Conservation (phyloP, 2,797 vertebrate genomes). For the Coregonus suidteri region DNA sequence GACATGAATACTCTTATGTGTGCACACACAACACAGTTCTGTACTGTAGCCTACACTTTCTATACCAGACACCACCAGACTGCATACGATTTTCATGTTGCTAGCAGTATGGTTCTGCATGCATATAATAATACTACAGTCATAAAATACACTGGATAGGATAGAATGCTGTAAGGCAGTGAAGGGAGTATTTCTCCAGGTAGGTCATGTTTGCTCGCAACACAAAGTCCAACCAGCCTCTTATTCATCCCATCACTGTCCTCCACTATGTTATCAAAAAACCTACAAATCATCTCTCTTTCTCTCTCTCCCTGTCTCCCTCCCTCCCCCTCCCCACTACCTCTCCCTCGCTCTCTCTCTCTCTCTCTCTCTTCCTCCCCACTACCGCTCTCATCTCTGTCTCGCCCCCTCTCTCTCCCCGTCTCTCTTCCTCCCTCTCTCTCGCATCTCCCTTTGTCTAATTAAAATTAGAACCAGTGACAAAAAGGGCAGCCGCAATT, state of each 20-base stretch:
- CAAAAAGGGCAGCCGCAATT: conserved; percentile 52
- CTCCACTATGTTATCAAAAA: background rate
- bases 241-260: background rate
- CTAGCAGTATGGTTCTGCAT: background rate
- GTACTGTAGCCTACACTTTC: background rate
- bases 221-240: background rate
- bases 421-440: background rate
- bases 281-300: background rate
- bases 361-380: background rate
- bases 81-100: background rate
- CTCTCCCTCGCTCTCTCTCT: background rate
- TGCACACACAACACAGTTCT: background rate
- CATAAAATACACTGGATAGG: background rate
- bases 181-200: background rate
- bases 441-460: conserved; percentile 34
- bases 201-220: background rate
- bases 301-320: background rate
- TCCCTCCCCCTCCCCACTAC: background rate
- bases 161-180: background rate
- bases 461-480: conserved; percentile 59
- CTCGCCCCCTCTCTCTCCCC: background rate
- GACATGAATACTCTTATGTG: background rate
- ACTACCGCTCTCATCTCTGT: background rate
- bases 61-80: background rate
- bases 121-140: background rate